Conservation (phyloP, 2,797 vertebrate species). For the Vultur gryphus region DNA sequence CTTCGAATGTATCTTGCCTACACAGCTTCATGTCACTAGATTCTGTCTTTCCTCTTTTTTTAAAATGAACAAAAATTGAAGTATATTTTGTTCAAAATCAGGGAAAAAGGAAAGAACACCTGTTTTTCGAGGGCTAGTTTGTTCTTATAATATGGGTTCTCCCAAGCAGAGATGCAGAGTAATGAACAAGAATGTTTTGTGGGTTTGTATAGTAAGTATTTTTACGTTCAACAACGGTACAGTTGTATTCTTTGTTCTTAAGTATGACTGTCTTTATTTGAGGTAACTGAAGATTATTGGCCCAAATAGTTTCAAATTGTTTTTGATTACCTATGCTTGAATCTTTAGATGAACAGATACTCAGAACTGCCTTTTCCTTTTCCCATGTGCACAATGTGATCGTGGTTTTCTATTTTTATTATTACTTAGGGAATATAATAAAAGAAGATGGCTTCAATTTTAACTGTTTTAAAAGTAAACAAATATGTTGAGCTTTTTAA, state of each 20-base stretch:
- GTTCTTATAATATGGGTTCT: neutral
- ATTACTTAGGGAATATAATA: conserved; percentile 36
- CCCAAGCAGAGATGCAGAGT: neutral
- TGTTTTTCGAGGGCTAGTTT: neutral
- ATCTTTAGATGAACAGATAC: conserved; percentile 44
- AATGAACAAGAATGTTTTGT: neutral
- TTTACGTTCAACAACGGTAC: conserved; percentile 10
- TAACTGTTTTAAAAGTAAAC: conserved; percentile 64
- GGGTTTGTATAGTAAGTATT: neutral
- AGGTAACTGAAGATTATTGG: conserved; percentile 59
- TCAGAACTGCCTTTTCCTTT: conserved; percentile 27
- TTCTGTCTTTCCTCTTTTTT: neutral
- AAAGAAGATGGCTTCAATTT: conserved; percentile 52
- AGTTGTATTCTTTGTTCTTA: conserved; percentile 24
- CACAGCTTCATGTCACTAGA: neutral
- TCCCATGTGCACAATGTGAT: conserved; percentile 20
- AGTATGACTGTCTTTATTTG: conserved; percentile 54
- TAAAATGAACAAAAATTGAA: neutral
- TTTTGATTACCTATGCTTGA: conserved; percentile 59
- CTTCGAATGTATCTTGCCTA: neutral
- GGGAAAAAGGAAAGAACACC: neutral
- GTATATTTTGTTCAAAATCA: neutral
- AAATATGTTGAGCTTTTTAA: conserved; percentile 53
- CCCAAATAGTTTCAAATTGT: conserved; percentile 58
- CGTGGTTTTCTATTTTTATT: conserved; percentile 43